phyloP scores from a whole-genome alignment of 1,140 invertebrate species.

The Calosoma granatense region DNA sequence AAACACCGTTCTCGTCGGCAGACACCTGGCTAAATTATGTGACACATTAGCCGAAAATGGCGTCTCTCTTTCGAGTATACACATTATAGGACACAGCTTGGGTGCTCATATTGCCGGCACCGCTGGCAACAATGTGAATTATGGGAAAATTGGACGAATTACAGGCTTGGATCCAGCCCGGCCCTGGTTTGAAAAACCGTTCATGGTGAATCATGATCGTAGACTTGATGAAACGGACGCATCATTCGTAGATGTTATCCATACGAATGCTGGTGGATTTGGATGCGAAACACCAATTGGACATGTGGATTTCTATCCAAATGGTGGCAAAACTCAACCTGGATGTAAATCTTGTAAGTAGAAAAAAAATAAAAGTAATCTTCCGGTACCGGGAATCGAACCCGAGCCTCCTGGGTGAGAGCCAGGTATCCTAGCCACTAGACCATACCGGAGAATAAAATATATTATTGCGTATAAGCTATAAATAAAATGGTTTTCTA shows the following conservation, averaged over 20 bases:
- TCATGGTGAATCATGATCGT: constrained; percentile 21
- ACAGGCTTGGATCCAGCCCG: constrained; percentile 28
- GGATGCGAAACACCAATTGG: constrained; percentile 36
- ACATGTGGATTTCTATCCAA: constrained; percentile 33
- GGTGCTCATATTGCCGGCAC: constrained; percentile 33
- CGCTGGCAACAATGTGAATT: constrained; percentile 23
- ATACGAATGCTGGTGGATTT: constrained; percentile 35
- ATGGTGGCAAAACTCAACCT: constrained; percentile 26
- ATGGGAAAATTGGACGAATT: constrained; percentile 17
- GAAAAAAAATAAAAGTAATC: constrained; percentile 4
- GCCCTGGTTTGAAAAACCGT: constrained; percentile 22
- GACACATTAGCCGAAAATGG: constrained; percentile 14
- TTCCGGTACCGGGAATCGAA: no score
- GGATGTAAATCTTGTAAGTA: constrained; percentile 24
- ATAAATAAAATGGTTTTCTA: no score
- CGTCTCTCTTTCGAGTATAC: constrained; percentile 19
- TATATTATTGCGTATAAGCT: constrained; percentile 3
- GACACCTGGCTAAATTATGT: constrained; percentile 19
- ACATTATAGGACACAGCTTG: constrained; percentile 31
- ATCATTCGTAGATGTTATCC: constrained; percentile 39
- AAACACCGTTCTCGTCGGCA: constrained; percentile 20
- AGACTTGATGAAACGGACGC: constrained; percentile 34
- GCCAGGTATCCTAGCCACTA: no score
- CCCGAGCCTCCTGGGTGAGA: no score
- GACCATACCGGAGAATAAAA: background rate